phyloP scores from a whole-genome alignment of 2,888 invertebrate genomes.

The Volucella zonaria region DNA sequence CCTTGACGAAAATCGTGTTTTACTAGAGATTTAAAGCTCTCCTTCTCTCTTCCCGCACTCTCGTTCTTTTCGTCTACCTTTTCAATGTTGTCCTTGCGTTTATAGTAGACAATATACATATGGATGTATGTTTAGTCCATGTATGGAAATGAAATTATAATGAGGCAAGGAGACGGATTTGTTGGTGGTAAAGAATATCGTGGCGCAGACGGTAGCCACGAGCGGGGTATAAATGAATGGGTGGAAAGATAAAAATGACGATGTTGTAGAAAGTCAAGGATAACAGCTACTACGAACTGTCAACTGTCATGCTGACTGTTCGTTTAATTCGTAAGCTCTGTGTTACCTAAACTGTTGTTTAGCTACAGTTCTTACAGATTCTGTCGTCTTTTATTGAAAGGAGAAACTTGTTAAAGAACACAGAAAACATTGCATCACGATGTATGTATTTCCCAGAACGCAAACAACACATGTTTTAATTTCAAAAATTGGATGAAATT shows the following conservation, averaged over 20 bases:
- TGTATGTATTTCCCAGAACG: too few relatives aligned
- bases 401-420: too few relatives aligned
- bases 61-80: background rate
- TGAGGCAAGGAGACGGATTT: slow-evolving; percentile 22
- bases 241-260: slow-evolving; percentile 64
- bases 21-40: slow-evolving; percentile 29
- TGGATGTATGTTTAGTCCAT: background rate
- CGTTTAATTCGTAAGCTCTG: background rate
- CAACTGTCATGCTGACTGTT: slow-evolving; percentile 36
- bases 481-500: too few relatives aligned
- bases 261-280: slow-evolving; percentile 53
- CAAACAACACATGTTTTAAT: too few relatives aligned
- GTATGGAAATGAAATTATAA: slow-evolving; percentile 61
- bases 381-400: too few relatives aligned
- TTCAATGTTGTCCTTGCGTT: slow-evolving; percentile 29
- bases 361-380: too few relatives aligned
- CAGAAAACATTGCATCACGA: too few relatives aligned
- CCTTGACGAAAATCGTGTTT: slow-evolving; percentile 54
- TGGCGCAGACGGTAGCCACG: slow-evolving; percentile 3
- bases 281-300: slow-evolving; percentile 47
- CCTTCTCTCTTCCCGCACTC: background rate
- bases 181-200: background rate
- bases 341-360: background rate
- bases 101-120: slow-evolving; percentile 44
- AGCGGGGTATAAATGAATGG: slow-evolving; percentile 54